Conservation (phyloP, 1,140 invertebrate species). For the Druon quercuslanigerum region DNA sequence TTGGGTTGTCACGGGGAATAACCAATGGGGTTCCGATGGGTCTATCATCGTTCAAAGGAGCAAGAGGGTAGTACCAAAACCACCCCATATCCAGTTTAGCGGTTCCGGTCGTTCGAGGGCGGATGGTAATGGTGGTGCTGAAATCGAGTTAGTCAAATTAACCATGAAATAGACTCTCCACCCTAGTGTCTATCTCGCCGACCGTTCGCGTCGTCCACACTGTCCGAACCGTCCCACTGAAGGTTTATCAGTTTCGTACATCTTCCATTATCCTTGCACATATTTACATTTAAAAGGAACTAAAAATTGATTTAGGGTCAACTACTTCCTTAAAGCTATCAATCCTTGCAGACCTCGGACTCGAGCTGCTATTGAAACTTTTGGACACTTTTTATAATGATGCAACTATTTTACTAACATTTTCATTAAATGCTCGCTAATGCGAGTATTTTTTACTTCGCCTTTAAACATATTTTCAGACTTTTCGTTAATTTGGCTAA, state of each 20-base stretch:
- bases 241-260: conserved; percentile 16
- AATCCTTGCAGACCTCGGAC: too few relatives aligned
- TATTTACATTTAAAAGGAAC: not conserved
- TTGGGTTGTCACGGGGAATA: not conserved
- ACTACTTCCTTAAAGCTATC: too few relatives aligned
- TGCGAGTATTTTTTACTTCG: too few relatives aligned
- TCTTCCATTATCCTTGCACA: conserved; percentile 27
- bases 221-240: conserved; percentile 31
- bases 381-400: too few relatives aligned
- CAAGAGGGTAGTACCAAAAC: conserved; percentile 9
- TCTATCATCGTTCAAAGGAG: conserved; percentile 40
- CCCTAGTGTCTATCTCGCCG: conserved; percentile 65
- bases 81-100: conserved; percentile 53
- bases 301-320: too few relatives aligned
- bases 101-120: conserved; percentile 56
- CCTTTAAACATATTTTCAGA: too few relatives aligned
- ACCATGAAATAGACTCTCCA: conserved; percentile 76
- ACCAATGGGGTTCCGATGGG: not conserved
- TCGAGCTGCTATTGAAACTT: too few relatives aligned
- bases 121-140: conserved; percentile 48
- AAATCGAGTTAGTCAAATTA: conserved; percentile 75
- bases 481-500: too few relatives aligned
- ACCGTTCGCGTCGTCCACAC: conserved; percentile 58
- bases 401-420: too few relatives aligned
- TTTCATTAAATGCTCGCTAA: too few relatives aligned